Evolutionary conservation across 2,888 invertebrate species (phyloP), one percentile per base, ranked within the genome.

Genomic region (Allacma fusca): DNA sequence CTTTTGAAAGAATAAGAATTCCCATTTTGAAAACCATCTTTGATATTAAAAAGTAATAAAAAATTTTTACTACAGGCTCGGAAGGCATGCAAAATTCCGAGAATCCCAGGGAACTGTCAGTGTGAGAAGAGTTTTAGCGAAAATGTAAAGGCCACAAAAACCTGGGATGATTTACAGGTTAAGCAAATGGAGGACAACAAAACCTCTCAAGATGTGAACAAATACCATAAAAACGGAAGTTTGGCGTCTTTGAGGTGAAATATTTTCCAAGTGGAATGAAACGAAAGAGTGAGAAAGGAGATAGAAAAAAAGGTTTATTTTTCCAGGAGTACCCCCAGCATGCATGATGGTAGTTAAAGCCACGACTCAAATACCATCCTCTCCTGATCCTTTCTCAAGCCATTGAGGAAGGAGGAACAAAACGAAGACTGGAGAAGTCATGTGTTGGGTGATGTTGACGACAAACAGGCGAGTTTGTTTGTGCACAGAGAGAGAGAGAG

Each of bases 371-470:
- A 65, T 65, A n/a, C 23, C 21, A 62, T 26, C 62, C 26, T 50
- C 16, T 9, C 4, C 50, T 50, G 16, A 50, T 50, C 50, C 50
- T 50, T 50, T 50, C 50, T 50, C 19, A 50, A 50, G 50, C 50
- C 23, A 62, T 62, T 62, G 12, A 62, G 13, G 65, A 65, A 65
- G 1, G 24, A 65, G 26, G 13, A 24, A 24, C 1, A n/a, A 26
- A 13, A 65, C 16, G 65, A 26, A 65, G 65, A 29, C n/a, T 65
- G 7, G 16, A 19, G 19, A 9, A 50, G 34, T n/a, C 19, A 50
- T 50, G 50, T 50, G 50, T 50, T 50, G 50, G 67, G 9, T 67
- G 70, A 26, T 70, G 70, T 50, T 26, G n/a, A 70, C 23, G 50
- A 50, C 50, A 50, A 70, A 70, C 19, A 7, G 23, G 16, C 16